Conservation (phyloP, 2,888 invertebrate genomes). For the Heteromurus nitidus region DNA sequence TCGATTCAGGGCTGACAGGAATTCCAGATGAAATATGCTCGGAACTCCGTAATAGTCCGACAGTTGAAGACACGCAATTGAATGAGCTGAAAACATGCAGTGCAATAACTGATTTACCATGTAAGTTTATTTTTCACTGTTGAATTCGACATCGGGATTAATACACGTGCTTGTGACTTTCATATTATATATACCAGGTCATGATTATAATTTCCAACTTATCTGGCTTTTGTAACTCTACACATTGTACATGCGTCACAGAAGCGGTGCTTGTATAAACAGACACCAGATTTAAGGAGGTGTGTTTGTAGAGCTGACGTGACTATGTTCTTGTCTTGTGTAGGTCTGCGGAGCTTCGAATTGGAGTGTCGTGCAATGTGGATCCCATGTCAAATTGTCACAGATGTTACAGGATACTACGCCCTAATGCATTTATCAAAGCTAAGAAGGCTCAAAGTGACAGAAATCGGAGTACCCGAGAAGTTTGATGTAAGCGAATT, state of each 20-base stretch:
- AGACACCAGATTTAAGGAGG: too few relatives aligned
- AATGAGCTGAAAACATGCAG: conserved; percentile 44
- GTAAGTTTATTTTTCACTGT: conserved; percentile 21
- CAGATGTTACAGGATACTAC: conserved; percentile 69
- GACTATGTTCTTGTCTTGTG: background rate
- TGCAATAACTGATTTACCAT: conserved; percentile 53
- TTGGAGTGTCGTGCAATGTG: conserved; percentile 65
- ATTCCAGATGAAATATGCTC: conserved; percentile 50
- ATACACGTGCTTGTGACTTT: too few relatives aligned
- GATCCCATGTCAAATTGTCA: conserved; percentile 65
- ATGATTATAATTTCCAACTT: too few relatives aligned
- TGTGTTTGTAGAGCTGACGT: too few relatives aligned
- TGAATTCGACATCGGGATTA: too few relatives aligned
- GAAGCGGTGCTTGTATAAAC: too few relatives aligned
- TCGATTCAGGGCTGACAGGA: conserved; percentile 68
- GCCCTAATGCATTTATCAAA: conserved; percentile 63
- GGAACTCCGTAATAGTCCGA: conserved; percentile 24
- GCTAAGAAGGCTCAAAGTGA: conserved; percentile 60
- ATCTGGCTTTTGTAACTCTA: too few relatives aligned
- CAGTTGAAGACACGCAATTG: conserved; percentile 30
- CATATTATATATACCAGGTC: too few relatives aligned
- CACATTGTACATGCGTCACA: too few relatives aligned
- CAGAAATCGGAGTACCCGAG: conserved; percentile 66
- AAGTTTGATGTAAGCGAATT: conserved; percentile 64
- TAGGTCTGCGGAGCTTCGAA: conserved; percentile 56